phyloP scores from a whole-genome alignment of 2,113 vertebrate species.

The Onychorhynchus coronatus region DNA sequence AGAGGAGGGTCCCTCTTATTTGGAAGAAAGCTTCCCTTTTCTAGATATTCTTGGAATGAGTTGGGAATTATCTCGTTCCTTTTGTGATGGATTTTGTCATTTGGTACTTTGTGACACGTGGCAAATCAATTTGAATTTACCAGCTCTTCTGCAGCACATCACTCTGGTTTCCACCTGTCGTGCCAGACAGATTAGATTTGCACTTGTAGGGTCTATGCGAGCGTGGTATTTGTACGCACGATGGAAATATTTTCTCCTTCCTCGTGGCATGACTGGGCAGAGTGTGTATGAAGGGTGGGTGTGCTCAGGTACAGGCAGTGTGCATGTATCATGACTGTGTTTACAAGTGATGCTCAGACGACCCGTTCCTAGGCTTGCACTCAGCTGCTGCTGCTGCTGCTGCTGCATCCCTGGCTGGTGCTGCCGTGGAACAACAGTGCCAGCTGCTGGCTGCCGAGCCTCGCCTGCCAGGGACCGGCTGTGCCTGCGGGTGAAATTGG shows the following conservation, averaged over 20 bases:
- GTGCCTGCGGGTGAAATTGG: fast-evolving
- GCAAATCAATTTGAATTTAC: not conserved
- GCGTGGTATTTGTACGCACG: fast-evolving
- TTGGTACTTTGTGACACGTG: not conserved
- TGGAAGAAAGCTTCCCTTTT: not conserved
- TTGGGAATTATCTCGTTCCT: not conserved
- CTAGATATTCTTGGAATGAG: not conserved
- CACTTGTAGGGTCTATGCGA: fast-evolving
- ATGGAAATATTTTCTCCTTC: not conserved
- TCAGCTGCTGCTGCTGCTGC: too few species aligned
- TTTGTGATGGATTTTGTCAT: not conserved
- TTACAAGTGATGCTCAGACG: not conserved
- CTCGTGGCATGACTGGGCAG: fast-evolving
- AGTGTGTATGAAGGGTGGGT: fast-evolving
- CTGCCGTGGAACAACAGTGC: constrained; percentile 49
- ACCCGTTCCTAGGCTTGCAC: not conserved
- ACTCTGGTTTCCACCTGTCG: not conserved
- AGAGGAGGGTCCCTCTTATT: not conserved
- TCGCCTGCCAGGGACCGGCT: not conserved
- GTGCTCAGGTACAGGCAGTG: fast-evolving
- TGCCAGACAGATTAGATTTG: fast-evolving
- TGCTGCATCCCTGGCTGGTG: not conserved
- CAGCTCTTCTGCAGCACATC: fast-evolving
- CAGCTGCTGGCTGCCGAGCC: constrained; percentile 35
- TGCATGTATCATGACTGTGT: fast-evolving